Conservation (phyloP, 1,140 invertebrate species). For the Rhyacophila brunnea region DNA sequence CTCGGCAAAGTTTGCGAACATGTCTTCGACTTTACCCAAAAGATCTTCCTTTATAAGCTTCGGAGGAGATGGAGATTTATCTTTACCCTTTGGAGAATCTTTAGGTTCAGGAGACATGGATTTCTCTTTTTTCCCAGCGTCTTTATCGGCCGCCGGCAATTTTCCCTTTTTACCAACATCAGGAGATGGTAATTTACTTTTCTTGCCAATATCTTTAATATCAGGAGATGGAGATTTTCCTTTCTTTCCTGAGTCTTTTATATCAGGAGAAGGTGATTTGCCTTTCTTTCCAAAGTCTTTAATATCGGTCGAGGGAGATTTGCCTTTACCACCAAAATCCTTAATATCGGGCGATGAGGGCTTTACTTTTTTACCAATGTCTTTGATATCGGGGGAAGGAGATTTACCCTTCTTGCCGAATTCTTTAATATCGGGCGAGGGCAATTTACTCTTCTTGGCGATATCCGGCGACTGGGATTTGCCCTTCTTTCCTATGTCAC, state of each 20-base stretch:
- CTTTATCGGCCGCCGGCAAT: background rate
- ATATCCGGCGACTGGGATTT: constrained; percentile 1
- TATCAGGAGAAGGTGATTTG: constrained; percentile 4
- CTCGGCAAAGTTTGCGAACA: constrained; percentile 48
- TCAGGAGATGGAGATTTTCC: constrained; percentile 10
- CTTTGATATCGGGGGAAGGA: constrained; percentile 1
- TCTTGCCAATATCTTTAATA: constrained; percentile 3
- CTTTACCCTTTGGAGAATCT: constrained; percentile 2
- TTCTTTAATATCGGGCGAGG: constrained; percentile 1
- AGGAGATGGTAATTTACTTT: constrained; percentile 11
- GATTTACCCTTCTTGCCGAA: constrained; percentile 1
- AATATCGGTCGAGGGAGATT: background rate
- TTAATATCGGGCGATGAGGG: background rate
- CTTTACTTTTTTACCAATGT: constrained; percentile 3
- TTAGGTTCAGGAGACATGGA: constrained; percentile 3
- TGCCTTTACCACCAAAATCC: background rate
- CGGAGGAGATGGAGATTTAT: constrained; percentile 29
- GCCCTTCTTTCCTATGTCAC: background rate
- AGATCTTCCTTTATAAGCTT: constrained; percentile 50
- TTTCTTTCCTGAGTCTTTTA: background rate
- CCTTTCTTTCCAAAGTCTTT: background rate
- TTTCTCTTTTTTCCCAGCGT: constrained; percentile 1
- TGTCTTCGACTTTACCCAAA: constrained; percentile 51
- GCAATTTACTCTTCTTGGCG: background rate
- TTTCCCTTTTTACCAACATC: constrained; percentile 5